Base-by-base conservation (phyloP, 23 tunicate genomes). In the Trididemnum clinides region DNA sequence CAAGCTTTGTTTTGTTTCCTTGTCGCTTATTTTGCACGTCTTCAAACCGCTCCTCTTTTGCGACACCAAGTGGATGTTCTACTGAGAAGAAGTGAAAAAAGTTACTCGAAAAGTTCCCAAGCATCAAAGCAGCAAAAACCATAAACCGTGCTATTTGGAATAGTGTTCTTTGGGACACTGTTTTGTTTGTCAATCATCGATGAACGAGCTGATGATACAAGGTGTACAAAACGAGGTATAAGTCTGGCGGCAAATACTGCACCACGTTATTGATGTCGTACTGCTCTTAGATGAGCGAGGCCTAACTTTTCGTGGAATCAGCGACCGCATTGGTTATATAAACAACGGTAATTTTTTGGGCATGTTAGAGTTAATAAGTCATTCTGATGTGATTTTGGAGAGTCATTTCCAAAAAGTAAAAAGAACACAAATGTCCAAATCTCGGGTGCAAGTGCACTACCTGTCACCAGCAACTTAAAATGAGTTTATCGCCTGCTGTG, bases 281-380 rank as follows among this genome's bases (percentile, higher is more conserved):
- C 10, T 44, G 54, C 15, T 44, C 15, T 15, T 44, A 15, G 54
- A 15, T 44, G 54, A 44, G 15, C 54, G 15, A 44, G 54, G 54
- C 10, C 15, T 44, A 44, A 15, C 12, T 44, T 44, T 44, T 15
- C 54, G 54, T 10, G 54, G 54, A 44, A 44, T 7, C 10, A 44
- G 54, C 54, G 15, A 44, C 15, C 54, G 15, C 54, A 15, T 44
- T 7, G 15, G 54, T 44, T 10, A 44, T 44, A 7, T 15, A 10
- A 59, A 59, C 22, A 59, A 59, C 22, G 66, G 66, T n/a, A 59
- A 59, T 59, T 59, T 59, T 59, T 59, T 59, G 21, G 66, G 66
- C 20, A 59, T 59, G 27, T 28, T 59, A 25, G 66, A 59, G 66
- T n/a, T 59, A 28, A 59, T 59, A 25, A 59, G 66, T 59, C 66